Evolutionary conservation across 2,797 vertebrate species (phyloP).

Genomic region (Bufotes viridis): DNA sequence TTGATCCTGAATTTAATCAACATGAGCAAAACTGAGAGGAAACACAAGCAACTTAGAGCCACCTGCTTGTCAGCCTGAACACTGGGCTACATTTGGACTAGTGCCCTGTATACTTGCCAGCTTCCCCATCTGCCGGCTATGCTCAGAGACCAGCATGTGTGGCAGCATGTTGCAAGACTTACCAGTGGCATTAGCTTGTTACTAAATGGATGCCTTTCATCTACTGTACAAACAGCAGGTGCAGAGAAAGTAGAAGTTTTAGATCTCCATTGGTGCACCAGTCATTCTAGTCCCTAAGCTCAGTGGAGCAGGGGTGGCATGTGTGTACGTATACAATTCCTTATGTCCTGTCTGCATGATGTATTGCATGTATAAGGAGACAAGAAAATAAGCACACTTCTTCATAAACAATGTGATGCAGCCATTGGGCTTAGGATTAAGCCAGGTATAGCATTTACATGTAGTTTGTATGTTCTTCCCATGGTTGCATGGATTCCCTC

Average conservation of each 20-base stretch:
- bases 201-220: neutral
- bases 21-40: conserved; percentile 8
- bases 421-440: too few relatives aligned
- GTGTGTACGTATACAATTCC: too few relatives aligned
- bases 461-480: too few relatives aligned
- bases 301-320: too few relatives aligned
- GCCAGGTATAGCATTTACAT: too few relatives aligned
- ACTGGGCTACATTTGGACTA: neutral
- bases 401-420: too few relatives aligned
- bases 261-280: neutral
- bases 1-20: neutral
- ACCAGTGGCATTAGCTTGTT: neutral
- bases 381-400: too few relatives aligned
- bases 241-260: neutral
- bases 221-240: conserved; percentile 5
- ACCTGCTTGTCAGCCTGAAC: conserved; percentile 9
- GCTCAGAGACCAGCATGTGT: neutral
- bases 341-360: too few relatives aligned
- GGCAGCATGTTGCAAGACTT: neutral
- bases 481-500: too few relatives aligned
- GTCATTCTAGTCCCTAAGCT: neutral
- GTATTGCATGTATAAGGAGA: too few relatives aligned
- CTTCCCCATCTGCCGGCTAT: conserved; percentile 19
- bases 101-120: conserved; percentile 20
- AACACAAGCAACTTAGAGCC: neutral